A percentile compares a stretch with the other conserved stretches of the same genome.
Conservation (phyloP, 2,888 invertebrate species). For the Bhutanitis thaidina region DNA sequence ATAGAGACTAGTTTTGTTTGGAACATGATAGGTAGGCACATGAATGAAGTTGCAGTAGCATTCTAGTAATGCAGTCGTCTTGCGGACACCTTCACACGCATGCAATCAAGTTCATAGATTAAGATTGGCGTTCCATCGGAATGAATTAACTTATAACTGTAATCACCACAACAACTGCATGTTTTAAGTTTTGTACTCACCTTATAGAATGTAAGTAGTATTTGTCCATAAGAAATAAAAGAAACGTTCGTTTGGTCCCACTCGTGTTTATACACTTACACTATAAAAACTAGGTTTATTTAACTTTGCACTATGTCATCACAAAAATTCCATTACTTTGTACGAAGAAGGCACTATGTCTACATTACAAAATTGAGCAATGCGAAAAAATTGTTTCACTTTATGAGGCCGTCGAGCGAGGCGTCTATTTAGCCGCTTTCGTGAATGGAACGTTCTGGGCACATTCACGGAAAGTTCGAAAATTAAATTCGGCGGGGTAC, state of each 20-base stretch:
- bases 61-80: constrained; percentile 56
- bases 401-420: constrained; percentile 53
- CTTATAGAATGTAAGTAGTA: constrained; percentile 45
- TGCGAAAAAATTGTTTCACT: constrained; percentile 56
- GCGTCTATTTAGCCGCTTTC: constrained; percentile 47
- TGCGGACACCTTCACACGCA: constrained; percentile 51
- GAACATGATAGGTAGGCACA: constrained; percentile 38
- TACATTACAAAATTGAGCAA: constrained; percentile 76
- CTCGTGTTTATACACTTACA: constrained; percentile 51
- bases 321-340: constrained; percentile 60
- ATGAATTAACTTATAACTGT: constrained; percentile 35
- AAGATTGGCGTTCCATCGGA: constrained; percentile 64
- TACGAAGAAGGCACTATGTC: constrained; percentile 69
- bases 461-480: constrained; percentile 39
- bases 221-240: constrained; percentile 56
- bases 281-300: constrained; percentile 46
- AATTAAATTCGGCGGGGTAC: constrained; percentile 47
- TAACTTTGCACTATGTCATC: constrained; percentile 73
- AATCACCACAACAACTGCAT: constrained; percentile 33
- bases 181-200: constrained; percentile 42
- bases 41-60: constrained; percentile 53
- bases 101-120: constrained; percentile 78
- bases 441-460: constrained; percentile 46
- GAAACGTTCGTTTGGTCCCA: constrained; percentile 28
- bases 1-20: constrained; percentile 35